phyloP scores from a whole-genome alignment of 64 coral and sea anemone species.

The Montipora cactus region DNA sequence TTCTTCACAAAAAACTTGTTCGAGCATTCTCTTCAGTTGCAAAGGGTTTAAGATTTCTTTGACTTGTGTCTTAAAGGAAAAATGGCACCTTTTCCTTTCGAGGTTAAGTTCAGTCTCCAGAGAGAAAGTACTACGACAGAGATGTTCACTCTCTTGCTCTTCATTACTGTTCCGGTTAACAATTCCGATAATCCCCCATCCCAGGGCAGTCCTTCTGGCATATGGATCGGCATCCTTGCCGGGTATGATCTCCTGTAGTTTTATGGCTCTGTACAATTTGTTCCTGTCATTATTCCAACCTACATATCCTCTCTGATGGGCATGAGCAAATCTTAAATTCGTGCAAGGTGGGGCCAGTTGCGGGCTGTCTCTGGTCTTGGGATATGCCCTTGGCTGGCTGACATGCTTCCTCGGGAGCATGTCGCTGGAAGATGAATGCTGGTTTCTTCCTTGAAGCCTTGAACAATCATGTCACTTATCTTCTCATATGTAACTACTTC shows the following conservation, averaged over 20 bases:
- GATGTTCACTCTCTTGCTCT: neutral
- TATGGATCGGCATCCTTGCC: neutral
- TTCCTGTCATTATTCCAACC: neutral
- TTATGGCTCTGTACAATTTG: neutral
- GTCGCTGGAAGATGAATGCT: too few relatives aligned
- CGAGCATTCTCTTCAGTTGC: too few relatives aligned
- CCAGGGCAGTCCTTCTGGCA: neutral
- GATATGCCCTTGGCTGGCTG: neutral
- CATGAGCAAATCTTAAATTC: neutral
- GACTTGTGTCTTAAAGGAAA: too few relatives aligned
- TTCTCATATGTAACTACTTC: too few relatives aligned
- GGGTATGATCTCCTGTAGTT: neutral
- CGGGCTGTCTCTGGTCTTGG: constrained; percentile 17
- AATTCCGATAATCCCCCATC: neutral
- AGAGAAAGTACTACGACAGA: neutral
- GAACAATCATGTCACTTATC: too few relatives aligned
- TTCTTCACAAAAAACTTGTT: too few relatives aligned
- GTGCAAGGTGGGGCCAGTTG: neutral
- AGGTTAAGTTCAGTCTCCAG: too few relatives aligned
- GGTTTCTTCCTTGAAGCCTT: too few relatives aligned
- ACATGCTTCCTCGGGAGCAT: neutral
- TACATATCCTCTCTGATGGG: neutral
- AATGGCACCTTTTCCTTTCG: too few relatives aligned
- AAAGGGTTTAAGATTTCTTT: too few relatives aligned
- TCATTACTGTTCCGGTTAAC: neutral